phyloP scores from a whole-genome alignment of 53 echinoderm and acorn worm species.

The Echinarachnius parma region DNA sequence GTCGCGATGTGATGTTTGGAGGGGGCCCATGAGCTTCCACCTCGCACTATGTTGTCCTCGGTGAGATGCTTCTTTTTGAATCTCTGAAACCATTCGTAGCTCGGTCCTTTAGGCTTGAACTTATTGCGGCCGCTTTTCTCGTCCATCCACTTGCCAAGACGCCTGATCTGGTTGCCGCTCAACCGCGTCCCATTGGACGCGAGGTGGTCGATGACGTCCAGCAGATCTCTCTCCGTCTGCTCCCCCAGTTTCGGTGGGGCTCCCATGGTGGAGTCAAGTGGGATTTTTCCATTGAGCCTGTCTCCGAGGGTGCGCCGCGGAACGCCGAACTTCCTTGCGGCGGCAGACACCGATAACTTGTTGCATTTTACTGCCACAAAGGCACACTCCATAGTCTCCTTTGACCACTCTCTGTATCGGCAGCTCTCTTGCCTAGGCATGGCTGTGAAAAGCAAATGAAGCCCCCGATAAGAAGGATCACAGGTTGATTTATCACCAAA shows the following conservation, averaged over 20 bases:
- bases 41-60: too few species aligned
- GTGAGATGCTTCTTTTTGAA: too few species aligned
- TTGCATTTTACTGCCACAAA: too few species aligned
- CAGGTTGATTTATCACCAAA: too few species aligned
- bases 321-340: constrained; percentile 29
- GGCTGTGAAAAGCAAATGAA: too few species aligned
- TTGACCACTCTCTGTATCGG: too few species aligned
- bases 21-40: too few species aligned
- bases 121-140: not conserved
- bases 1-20: too few species aligned
- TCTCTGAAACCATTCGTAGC: constrained; percentile 60
- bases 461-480: too few species aligned
- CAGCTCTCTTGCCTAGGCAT: too few species aligned
- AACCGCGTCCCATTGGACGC: constrained; percentile 16
- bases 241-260: constrained; percentile 1
- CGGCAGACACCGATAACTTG: too few species aligned
- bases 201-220: constrained; percentile 17
- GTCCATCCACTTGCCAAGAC: constrained; percentile 30
- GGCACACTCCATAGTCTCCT: too few species aligned
- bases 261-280: constrained; percentile 17
- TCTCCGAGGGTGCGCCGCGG: constrained; percentile 40
- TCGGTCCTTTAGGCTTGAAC: constrained; percentile 48
- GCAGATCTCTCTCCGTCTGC: constrained; percentile 17
- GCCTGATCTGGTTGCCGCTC: constrained; percentile 29
- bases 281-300: constrained; percentile 31